A percentile compares a stretch with the other conserved stretches of the same genome.
phyloP scores from a whole-genome alignment of 2,113 vertebrate genomes.

The Rhinogobius similis region DNA sequence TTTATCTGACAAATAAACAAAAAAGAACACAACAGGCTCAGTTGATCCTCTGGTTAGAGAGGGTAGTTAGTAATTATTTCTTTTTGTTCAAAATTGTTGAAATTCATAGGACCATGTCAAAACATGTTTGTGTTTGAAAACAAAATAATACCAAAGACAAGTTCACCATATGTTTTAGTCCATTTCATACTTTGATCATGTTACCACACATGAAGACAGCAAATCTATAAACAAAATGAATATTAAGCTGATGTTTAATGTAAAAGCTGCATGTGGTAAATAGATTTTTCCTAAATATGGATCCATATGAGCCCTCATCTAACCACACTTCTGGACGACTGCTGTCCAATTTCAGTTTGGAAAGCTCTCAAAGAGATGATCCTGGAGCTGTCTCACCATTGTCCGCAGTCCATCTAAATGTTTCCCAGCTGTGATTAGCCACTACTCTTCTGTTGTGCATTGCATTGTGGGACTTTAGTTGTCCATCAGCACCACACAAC shows the following conservation, averaged over 20 bases:
- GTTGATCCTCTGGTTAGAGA: constrained; percentile 36
- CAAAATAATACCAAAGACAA: not conserved
- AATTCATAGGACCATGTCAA: constrained; percentile 33
- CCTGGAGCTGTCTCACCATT: constrained; percentile 27
- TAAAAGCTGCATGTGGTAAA: not conserved
- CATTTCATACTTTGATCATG: not conserved
- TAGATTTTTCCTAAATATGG: not conserved
- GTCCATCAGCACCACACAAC: constrained; percentile 14
- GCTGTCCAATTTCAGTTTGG: not conserved
- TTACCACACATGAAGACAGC: not conserved
- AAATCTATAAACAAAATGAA: not conserved
- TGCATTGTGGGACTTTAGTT: constrained; percentile 20
- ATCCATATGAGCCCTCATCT: not conserved
- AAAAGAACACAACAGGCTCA: too few species aligned
- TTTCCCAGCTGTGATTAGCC: constrained; percentile 47
- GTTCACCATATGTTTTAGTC: constrained; percentile 25
- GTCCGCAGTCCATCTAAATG: constrained; percentile 31
- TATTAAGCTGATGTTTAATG: not conserved
- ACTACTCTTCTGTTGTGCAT: constrained; percentile 13
- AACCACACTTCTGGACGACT: not conserved
- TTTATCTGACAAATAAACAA: constrained; percentile 2
- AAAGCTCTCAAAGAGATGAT: constrained; percentile 15
- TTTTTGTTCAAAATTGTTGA: constrained; percentile 63
- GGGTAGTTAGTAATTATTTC: constrained; percentile 44
- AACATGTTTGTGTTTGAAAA: not conserved